Evolutionary conservation across 2,888 invertebrate genomes (phyloP).

Genomic region (Tenthredo distinguenda): DNA sequence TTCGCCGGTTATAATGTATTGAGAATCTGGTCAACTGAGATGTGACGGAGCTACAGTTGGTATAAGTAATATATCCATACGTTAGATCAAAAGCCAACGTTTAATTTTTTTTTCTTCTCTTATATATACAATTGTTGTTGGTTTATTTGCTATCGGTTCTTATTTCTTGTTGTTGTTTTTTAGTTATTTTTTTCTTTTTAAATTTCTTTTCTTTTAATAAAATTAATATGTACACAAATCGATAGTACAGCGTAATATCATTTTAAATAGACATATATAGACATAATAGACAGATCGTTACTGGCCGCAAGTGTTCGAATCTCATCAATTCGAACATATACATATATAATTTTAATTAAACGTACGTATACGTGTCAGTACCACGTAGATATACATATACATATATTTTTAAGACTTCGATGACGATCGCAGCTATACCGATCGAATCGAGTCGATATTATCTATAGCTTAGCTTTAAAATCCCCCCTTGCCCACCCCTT

Average conservation of each 20-base stretch:
- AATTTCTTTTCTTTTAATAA: slow-evolving; percentile 63
- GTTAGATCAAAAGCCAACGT: not conserved
- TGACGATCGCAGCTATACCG: not conserved
- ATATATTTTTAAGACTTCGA: not conserved
- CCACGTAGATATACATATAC: slow-evolving; percentile 6
- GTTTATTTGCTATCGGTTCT: not conserved
- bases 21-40: not conserved
- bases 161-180: slow-evolving; percentile 69
- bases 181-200: slow-evolving; percentile 65
- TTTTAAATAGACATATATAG: slow-evolving; percentile 58
- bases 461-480: not conserved
- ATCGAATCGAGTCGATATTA: not conserved
- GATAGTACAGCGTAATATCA: slow-evolving; percentile 65
- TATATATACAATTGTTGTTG: slow-evolving; percentile 58
- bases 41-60: not conserved
- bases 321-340: not conserved
- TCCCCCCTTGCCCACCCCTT: not conserved
- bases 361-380: not conserved
- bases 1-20: not conserved
- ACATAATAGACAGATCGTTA: slow-evolving; percentile 67
- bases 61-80: not conserved
- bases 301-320: slow-evolving; percentile 72
- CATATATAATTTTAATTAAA: not conserved
- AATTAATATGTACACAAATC: slow-evolving; percentile 76
- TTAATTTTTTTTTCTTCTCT: not conserved